These are phyloP conservation scores for Talpa occidentalis DNA, from an alignment of 2,113 vertebrate genomes.

Conservation along the genomic window DNA sequence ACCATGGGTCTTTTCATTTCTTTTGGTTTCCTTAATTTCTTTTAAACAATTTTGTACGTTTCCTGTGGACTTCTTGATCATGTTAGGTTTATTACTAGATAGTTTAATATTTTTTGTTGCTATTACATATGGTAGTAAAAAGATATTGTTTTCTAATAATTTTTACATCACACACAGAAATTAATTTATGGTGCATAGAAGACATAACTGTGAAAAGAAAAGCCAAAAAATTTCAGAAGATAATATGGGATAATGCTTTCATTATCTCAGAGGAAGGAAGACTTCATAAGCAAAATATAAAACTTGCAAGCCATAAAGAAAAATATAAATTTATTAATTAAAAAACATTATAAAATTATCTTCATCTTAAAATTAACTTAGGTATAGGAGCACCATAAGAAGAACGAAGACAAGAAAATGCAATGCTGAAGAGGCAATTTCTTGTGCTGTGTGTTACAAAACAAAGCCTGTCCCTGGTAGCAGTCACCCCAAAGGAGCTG, in stretches of 20 bases:
- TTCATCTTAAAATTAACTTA: background rate
- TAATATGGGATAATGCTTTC: background rate
- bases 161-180: background rate
- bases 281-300: background rate
- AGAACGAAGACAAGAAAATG: background rate
- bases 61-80: background rate
- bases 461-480: background rate
- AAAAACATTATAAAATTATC: no score
- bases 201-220: background rate
- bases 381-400: background rate
- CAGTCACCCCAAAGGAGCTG: background rate
- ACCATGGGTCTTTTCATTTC: background rate
- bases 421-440: background rate
- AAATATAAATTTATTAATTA: background rate
- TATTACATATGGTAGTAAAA: background rate
- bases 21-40: background rate
- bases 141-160: background rate
- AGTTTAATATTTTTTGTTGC: background rate
- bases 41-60: background rate
- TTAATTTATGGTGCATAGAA: background rate
- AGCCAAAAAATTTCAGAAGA: background rate
- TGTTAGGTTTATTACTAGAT: background rate
- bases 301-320: background rate
- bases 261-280: background rate
- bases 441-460: background rate